These are phyloP conservation scores for Neodontobutis hainanensis DNA, from an alignment of 2,113 vertebrate species.

Conservation along the genomic window DNA sequence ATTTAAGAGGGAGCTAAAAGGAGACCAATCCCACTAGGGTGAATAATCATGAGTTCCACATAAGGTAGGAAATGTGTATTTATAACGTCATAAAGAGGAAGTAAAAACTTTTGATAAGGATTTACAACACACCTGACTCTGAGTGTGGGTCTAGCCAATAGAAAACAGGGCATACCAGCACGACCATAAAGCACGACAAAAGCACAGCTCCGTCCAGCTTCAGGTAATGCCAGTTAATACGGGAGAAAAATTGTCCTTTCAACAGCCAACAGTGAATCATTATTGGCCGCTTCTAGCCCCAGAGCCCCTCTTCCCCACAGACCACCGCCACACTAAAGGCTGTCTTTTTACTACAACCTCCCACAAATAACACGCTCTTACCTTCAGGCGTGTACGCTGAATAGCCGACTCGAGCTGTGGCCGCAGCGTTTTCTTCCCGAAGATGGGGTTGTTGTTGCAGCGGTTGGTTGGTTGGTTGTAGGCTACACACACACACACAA, in stretches of 20 bases:
- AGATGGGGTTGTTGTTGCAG: slow-evolving; percentile 38
- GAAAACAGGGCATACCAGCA: background rate
- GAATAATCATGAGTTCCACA: slow-evolving; percentile 9
- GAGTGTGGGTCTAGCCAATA: background rate
- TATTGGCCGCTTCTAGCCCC: slow-evolving; percentile 17
- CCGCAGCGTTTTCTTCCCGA: slow-evolving; percentile 13
- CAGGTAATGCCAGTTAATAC: background rate
- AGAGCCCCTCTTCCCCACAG: slow-evolving; percentile 4
- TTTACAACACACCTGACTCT: background rate
- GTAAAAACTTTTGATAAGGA: background rate
- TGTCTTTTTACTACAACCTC: background rate
- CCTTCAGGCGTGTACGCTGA: slow-evolving; percentile 56
- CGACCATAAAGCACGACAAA: background rate
- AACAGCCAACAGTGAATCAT: background rate
- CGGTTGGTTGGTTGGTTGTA: slow-evolving; percentile 21
- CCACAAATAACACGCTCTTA: slow-evolving; percentile 51
- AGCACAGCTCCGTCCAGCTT: background rate
- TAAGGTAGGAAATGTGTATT: background rate
- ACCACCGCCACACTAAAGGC: background rate
- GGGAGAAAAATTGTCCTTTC: background rate
- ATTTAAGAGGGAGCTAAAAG: background rate
- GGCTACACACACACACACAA: slow-evolving; percentile 13
- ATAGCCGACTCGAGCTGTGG: slow-evolving; percentile 18
- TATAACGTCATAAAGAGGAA: background rate
- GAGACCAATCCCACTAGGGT: background rate